Conservation (phyloP, 2,797 vertebrate genomes). For the Tiaroga cobitis region DNA sequence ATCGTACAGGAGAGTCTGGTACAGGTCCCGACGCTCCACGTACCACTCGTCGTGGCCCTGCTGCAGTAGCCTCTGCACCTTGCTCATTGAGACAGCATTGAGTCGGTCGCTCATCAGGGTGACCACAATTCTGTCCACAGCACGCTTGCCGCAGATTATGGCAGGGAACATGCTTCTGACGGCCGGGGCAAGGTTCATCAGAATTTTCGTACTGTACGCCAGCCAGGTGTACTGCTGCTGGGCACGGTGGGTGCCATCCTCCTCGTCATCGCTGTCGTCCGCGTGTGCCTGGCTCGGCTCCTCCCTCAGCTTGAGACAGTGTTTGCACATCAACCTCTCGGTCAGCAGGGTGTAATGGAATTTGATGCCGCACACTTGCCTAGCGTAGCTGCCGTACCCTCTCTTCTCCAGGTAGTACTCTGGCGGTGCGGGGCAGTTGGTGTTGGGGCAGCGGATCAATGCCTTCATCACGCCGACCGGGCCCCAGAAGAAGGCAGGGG, state of each 20-base stretch:
- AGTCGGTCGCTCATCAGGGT: not conserved
- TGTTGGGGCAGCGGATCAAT: not conserved
- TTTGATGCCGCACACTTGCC: not conserved
- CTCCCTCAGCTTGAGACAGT: slow-evolving; percentile 1
- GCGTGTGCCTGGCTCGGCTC: no score
- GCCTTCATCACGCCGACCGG: not conserved
- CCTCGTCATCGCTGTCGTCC: no score
- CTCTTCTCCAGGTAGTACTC: not conserved
- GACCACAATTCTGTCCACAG: not conserved
- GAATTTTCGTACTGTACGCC: not conserved
- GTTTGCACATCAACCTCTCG: not conserved
- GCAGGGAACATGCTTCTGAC: not conserved
- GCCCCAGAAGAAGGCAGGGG: not conserved
- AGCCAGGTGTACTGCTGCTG: not conserved
- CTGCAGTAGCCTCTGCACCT: not conserved
- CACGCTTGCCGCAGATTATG: not conserved
- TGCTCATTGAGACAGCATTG: not conserved
- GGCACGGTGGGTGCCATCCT: no score
- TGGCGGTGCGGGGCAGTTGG: not conserved
- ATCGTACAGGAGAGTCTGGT: no score
- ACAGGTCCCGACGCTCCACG: no score
- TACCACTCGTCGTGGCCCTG: not conserved
- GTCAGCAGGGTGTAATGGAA: slow-evolving; percentile 10
- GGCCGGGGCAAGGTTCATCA: not conserved
- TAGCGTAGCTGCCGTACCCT: not conserved